Percentiles rank a stretch among this genome's conserved stretches.
phyloP scores from a whole-genome alignment of 2,797 vertebrate genomes.

The Nasua narica region DNA sequence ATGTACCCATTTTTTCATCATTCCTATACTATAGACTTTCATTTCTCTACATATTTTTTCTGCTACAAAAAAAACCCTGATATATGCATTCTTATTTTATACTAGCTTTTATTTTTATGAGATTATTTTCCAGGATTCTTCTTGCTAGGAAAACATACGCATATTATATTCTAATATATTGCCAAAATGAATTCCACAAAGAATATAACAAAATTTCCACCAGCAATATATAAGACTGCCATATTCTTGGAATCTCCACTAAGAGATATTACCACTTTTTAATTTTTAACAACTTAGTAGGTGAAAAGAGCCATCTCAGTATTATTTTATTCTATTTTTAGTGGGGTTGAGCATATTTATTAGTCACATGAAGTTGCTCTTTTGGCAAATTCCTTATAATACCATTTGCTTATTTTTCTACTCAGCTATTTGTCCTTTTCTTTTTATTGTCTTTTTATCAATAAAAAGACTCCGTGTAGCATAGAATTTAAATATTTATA shows the following conservation, averaged over 20 bases:
- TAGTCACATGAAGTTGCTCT: background rate
- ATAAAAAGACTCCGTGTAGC: background rate
- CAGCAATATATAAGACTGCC: background rate
- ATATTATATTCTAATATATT: conserved; percentile 16
- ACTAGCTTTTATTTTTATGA: background rate
- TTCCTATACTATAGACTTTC: background rate
- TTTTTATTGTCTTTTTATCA: too few species aligned
- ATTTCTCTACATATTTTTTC: background rate
- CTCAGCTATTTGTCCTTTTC: background rate
- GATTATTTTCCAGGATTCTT: background rate
- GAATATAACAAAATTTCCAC: conserved; percentile 11
- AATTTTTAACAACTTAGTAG: conserved; percentile 15
- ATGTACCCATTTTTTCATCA: background rate
- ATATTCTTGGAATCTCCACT: background rate
- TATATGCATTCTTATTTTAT: background rate
- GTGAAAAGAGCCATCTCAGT: background rate
- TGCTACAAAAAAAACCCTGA: background rate
- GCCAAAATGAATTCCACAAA: conserved; percentile 26
- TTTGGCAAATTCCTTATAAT: background rate
- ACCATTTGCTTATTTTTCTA: background rate
- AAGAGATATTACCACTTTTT: conserved; percentile 10
- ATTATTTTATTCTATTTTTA: background rate
- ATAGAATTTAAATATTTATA: conserved; percentile 29
- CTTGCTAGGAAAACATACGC: conserved; percentile 6
- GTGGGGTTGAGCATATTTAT: background rate